A percentile compares a stretch with the other conserved stretches of the same genome.
Evolutionary conservation across 1,140 invertebrate genomes (phyloP).

Genomic region (Drosophila pachea): DNA sequence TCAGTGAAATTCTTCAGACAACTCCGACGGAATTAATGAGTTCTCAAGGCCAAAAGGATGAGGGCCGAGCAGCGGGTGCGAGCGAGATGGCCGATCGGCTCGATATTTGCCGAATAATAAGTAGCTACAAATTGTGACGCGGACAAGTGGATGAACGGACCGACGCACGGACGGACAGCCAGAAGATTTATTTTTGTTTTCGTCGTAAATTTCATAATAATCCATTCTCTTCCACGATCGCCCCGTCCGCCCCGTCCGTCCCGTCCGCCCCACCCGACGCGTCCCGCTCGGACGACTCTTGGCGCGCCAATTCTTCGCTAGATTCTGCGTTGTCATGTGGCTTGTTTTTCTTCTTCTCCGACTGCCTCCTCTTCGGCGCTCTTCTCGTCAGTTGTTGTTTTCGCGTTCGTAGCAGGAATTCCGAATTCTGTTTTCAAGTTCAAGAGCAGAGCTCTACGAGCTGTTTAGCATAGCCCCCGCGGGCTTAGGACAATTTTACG

Average conservation of each 20-base stretch:
- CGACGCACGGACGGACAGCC: not conserved
- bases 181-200: constrained; percentile 69
- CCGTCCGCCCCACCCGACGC: constrained; percentile 8
- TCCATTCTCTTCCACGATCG: constrained; percentile 26
- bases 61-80: constrained; percentile 16
- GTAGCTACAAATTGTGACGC: constrained; percentile 3
- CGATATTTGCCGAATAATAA: constrained; percentile 4
- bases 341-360: constrained; percentile 14
- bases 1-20: constrained; percentile 47
- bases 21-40: constrained; percentile 52
- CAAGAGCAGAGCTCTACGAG: constrained; percentile 47
- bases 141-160: not conserved
- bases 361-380: not conserved
- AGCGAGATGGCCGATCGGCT: not conserved
- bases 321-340: constrained; percentile 45
- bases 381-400: constrained; percentile 44
- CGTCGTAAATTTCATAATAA: constrained; percentile 65
- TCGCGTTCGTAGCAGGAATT: constrained; percentile 59
- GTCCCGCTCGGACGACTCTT: constrained; percentile 13
- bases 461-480: constrained; percentile 30
- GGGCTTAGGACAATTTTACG: constrained; percentile 33
- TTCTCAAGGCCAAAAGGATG: constrained; percentile 70
- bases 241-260: not conserved
- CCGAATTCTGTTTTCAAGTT: constrained; percentile 61
- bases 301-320: constrained; percentile 21